These are phyloP conservation scores for Machaerirhynchus nigripectus DNA, from an alignment of 2,113 vertebrate species.

Conservation along the genomic window DNA sequence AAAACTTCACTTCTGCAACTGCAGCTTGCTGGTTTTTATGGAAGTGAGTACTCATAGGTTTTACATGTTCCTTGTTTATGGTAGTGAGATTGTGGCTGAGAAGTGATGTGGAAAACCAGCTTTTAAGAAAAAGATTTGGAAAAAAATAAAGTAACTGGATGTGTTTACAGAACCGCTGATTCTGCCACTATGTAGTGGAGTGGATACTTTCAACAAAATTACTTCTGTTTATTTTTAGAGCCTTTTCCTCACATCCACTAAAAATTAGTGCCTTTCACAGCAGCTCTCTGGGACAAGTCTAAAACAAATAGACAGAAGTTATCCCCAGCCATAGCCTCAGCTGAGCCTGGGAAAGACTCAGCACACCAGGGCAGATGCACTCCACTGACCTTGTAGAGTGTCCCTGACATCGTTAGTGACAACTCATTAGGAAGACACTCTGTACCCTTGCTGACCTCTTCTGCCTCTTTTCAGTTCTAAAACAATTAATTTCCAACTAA, in stretches of 20 bases:
- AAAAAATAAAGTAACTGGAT: neutral
- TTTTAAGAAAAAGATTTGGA: neutral
- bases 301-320: neutral
- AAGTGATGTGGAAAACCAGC: neutral
- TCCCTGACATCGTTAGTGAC: neutral
- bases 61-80: neutral
- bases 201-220: constrained; percentile 17
- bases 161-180: neutral
- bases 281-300: neutral
- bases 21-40: neutral
- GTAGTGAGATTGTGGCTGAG: neutral
- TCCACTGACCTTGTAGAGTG: neutral
- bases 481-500: neutral
- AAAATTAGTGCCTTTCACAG: neutral
- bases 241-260: neutral
- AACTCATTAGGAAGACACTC: neutral
- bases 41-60: neutral
- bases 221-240: constrained; percentile 21
- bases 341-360: neutral
- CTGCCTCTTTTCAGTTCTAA: neutral
- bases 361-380: neutral
- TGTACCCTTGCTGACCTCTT: neutral
- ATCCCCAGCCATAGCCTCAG: neutral
- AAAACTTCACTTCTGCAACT: neutral
- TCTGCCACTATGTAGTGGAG: neutral